Evolutionary conservation across 1,140 invertebrate genomes (phyloP).

Genomic region (Bombus pyrosoma): DNA sequence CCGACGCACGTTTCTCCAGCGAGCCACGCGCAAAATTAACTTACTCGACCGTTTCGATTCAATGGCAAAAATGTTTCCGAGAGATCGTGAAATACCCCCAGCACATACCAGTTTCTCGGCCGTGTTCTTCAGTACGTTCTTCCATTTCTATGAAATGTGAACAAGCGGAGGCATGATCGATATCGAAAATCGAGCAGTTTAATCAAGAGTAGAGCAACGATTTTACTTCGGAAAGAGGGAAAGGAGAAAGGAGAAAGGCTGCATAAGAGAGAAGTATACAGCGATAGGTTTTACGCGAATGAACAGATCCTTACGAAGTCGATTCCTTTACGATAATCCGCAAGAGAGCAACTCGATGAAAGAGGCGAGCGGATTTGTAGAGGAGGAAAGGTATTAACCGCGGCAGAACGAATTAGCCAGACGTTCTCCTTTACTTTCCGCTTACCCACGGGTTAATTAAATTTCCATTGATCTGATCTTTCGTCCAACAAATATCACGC

Average conservation of each 20-base stretch:
- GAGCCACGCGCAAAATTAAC: neutral
- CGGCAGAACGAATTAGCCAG: conserved; percentile 44
- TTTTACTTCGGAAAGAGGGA: conserved; percentile 30
- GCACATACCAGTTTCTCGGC: neutral
- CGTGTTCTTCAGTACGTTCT: neutral
- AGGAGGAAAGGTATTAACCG: conserved; percentile 31
- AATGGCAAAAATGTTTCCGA: neutral
- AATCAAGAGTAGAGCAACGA: conserved; percentile 40
- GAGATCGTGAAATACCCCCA: neutral
- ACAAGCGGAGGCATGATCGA: neutral
- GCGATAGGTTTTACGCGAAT: conserved; percentile 22
- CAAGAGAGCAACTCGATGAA: conserved; percentile 40
- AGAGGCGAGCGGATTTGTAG: conserved; percentile 27
- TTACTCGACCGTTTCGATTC: neutral
- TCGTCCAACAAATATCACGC: conserved; percentile 19
- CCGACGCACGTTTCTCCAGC: neutral
- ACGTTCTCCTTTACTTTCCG: conserved; percentile 20
- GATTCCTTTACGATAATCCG: conserved; percentile 55
- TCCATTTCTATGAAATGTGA: neutral
- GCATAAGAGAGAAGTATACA: conserved; percentile 21
- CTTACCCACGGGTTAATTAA: conserved; percentile 52
- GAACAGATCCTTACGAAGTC: conserved; percentile 25
- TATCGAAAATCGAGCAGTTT: conserved; percentile 23
- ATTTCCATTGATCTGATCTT: conserved; percentile 41
- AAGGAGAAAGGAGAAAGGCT: neutral